Conservation (phyloP, 92 coral and sea anemone genomes). For the Parazoanthus swiftii region DNA sequence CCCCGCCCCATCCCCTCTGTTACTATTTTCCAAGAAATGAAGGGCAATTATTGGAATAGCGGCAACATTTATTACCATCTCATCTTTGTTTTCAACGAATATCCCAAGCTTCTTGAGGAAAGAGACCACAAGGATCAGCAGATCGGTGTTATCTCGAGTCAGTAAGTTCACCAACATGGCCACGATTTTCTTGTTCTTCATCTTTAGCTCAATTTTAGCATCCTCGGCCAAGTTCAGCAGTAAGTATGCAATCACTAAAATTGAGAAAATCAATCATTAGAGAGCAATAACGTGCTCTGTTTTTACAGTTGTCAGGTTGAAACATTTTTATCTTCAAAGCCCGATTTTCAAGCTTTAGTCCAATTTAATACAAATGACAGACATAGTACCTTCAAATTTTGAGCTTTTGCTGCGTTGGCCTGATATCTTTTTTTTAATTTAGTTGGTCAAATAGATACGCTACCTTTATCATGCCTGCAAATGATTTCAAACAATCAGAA, state of each 20-base stretch:
- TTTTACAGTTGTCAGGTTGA: too few species aligned
- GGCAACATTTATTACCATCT: slow-evolving; percentile 68
- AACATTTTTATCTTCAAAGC: too few species aligned
- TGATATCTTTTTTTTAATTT: too few species aligned
- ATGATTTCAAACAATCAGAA: too few species aligned
- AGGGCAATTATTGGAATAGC: neutral
- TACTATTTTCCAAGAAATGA: too few species aligned
- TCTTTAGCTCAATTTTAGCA: slow-evolving; percentile 95
- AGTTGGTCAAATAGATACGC: too few species aligned
- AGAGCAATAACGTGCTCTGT: neutral
- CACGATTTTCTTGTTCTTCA: slow-evolving; percentile 90
- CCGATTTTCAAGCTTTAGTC: too few species aligned
- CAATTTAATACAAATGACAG: too few species aligned
- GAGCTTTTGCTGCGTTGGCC: too few species aligned
- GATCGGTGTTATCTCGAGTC: slow-evolving; percentile 83
- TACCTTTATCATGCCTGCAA: too few species aligned
- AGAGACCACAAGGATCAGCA: slow-evolving; percentile 88
- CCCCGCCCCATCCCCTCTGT: neutral
- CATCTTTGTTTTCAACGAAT: slow-evolving; percentile 94
- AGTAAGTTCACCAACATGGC: slow-evolving; percentile 76
- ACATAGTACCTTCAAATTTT: too few species aligned
- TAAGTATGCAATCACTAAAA: slow-evolving; percentile 79
- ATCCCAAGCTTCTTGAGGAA: slow-evolving; percentile 92
- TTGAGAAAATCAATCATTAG: neutral
- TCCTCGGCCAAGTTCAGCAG: slow-evolving; percentile 94